Percentiles rank a stretch among this genome's conserved stretches.
phyloP scores from a whole-genome alignment of 2,797 vertebrate genomes.

The Sebastiscus albofasciatus region DNA sequence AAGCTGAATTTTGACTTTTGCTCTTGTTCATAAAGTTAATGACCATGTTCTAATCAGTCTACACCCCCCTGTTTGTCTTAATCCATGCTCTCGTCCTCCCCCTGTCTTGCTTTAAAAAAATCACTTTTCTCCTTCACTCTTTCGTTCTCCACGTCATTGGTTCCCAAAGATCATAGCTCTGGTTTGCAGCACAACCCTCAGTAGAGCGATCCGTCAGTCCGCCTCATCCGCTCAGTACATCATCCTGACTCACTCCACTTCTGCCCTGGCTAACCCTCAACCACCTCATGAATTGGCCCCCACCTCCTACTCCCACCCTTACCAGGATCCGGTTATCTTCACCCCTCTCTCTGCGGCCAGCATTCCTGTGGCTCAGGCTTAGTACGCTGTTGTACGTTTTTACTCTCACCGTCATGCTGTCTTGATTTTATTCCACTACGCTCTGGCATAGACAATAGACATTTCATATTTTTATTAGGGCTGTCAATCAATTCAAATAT shows the following conservation, averaged over 20 bases:
- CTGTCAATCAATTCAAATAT: too few species aligned
- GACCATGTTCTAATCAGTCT: slow-evolving; percentile 7
- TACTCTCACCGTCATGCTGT: background rate
- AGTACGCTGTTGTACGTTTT: background rate
- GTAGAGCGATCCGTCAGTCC: slow-evolving; percentile 18
- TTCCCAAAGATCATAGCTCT: slow-evolving; percentile 55
- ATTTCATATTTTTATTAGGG: background rate
- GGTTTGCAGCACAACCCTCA: slow-evolving; percentile 63
- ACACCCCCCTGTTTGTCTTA: background rate
- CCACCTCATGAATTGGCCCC: background rate
- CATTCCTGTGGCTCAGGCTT: slow-evolving; percentile 39
- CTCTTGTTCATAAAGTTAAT: background rate
- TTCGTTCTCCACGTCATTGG: background rate
- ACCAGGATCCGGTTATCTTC: slow-evolving; percentile 56
- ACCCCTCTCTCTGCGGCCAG: slow-evolving; percentile 50
- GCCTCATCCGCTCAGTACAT: slow-evolving; percentile 62
- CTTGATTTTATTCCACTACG: background rate
- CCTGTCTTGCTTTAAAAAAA: background rate
- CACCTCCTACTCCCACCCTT: background rate
- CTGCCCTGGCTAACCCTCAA: background rate
- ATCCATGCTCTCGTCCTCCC: background rate
- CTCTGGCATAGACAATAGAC: background rate
- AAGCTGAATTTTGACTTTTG: background rate
- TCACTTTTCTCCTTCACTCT: rapidly evolving
- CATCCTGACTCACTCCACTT: slow-evolving; percentile 44